Base-by-base conservation (phyloP, 2,113 vertebrate species). In the Riparia riparia region DNA sequence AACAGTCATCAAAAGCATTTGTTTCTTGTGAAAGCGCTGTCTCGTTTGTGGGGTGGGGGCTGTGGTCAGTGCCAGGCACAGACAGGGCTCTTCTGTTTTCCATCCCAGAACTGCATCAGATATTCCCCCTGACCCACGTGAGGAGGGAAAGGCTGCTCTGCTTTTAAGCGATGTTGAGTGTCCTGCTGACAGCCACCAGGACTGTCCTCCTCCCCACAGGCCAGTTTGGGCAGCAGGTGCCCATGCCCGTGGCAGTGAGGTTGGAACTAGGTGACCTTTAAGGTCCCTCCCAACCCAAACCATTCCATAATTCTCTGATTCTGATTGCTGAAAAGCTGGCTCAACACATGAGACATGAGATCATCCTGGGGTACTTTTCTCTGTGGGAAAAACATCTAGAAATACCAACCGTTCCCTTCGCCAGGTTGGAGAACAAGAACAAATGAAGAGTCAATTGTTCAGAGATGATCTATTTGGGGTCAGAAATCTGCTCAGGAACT, bases 401-500 rank as follows among this genome's bases (percentile, higher is more conserved):
- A 63, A 80, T 20, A 44, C 7, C 9, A 81, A 54, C 16, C 16
- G 37, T 2, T 86, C 17, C 22, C 31, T 82, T 60, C 25, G 25
- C 15, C 41, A 39, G 25, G 12, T 1, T n/a, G 12, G 10, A 93
- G 44, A 61, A 71, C 22, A 56, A 42, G 24, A 68, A 25, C 16
- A 91, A 90, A 89, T 24, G 68, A 80, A 80, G 76, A 87, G 24
- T 31, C 56, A 94, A 65, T 69, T 53, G 81, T 26, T 94, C 88
- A 72, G 72, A 80, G 44, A 63, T 86, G 58, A 92, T 96, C 24
- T 93, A 49, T 94, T 93, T 79, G 82, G 72, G 81, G 90, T 91
- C 12, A 0, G 64, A 86, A 90, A 89, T 53, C 89, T 64, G 51
- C 89, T 93, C 82, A 79, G 86, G 85, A 96, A 90, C 92, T 89